These are phyloP conservation scores for Diplosoma virens DNA, from an alignment of 23 tunicate genomes.

Conservation along the genomic window DNA sequence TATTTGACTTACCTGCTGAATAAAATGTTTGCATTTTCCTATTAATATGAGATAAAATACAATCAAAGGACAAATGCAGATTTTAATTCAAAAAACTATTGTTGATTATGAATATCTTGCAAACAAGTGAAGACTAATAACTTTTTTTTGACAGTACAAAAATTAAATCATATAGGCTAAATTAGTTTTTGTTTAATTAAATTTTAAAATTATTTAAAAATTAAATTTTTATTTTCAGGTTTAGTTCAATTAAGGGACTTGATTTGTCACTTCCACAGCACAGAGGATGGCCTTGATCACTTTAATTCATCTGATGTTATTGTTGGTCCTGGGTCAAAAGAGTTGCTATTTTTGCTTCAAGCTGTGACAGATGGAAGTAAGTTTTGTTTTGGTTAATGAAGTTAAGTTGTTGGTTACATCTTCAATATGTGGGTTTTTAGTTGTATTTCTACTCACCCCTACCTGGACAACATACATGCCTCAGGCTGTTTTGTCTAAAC, in stretches of 20 bases:
- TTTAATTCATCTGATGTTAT: constrained; percentile 54
- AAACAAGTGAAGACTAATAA: no score
- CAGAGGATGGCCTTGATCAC: constrained; percentile 53
- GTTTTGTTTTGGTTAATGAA: background rate
- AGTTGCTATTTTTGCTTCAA: constrained; percentile 68
- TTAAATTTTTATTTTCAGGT: constrained; percentile 38
- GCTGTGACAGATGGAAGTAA: constrained; percentile 57
- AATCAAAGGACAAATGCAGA: no score
- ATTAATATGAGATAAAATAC: no score
- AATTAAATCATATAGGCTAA: no score
- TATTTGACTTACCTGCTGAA: no score
- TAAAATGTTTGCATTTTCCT: no score
- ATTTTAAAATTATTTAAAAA: no score
- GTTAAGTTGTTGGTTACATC: background rate
- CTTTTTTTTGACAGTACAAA: no score
- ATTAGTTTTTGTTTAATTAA: no score
- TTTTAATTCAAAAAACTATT: no score
- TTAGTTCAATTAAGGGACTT: constrained; percentile 30
- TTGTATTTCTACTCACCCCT: constrained; percentile 67
- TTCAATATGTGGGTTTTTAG: constrained; percentile 15
- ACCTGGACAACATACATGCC: constrained; percentile 94
- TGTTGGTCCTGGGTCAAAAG: constrained; percentile 96
- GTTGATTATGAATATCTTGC: no score
- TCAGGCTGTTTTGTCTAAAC: constrained; percentile 47
- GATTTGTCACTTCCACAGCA: constrained; percentile 51